Evolutionary conservation across 2,113 vertebrate species (phyloP).

Genomic region (Monarcha castaneiventris): DNA sequence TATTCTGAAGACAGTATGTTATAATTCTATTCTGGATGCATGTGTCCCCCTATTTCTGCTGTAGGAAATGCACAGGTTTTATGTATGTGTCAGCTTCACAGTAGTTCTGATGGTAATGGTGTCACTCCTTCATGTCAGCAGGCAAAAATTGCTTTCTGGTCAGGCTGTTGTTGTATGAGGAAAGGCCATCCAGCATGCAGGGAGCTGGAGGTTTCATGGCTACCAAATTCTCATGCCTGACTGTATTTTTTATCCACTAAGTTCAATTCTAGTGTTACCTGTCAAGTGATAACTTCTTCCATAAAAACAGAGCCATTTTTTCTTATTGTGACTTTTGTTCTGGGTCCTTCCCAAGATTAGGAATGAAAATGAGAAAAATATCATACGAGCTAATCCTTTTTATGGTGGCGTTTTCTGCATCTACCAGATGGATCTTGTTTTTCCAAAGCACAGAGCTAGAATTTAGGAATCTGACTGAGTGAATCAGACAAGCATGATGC

Average conservation of each 20-base stretch:
- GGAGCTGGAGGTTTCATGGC: not conserved
- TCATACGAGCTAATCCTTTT: not conserved
- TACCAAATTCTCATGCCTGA: not conserved
- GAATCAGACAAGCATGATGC: not conserved
- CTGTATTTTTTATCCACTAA: not conserved
- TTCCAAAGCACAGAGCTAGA: not conserved
- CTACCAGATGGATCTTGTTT: conserved; percentile 19
- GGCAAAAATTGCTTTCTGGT: not conserved
- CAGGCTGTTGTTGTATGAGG: fast-evolving
- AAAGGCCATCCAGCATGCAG: not conserved
- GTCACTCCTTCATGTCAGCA: not conserved
- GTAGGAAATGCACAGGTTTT: not conserved
- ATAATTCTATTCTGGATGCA: not conserved
- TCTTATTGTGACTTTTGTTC: not conserved
- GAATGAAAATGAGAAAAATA: not conserved
- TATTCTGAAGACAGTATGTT: not conserved
- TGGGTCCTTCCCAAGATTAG: not conserved
- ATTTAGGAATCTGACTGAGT: not conserved
- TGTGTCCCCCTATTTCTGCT: fast-evolving
- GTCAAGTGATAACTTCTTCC: not conserved
- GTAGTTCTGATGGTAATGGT: not conserved
- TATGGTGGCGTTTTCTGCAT: not conserved
- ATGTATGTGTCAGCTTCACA: not conserved
- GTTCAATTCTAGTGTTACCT: not conserved
- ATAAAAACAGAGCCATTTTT: not conserved